A percentile compares a stretch with the other conserved stretches of the same genome.
phyloP scores from a whole-genome alignment of 2,888 invertebrate species.

The Apamea sordens region DNA sequence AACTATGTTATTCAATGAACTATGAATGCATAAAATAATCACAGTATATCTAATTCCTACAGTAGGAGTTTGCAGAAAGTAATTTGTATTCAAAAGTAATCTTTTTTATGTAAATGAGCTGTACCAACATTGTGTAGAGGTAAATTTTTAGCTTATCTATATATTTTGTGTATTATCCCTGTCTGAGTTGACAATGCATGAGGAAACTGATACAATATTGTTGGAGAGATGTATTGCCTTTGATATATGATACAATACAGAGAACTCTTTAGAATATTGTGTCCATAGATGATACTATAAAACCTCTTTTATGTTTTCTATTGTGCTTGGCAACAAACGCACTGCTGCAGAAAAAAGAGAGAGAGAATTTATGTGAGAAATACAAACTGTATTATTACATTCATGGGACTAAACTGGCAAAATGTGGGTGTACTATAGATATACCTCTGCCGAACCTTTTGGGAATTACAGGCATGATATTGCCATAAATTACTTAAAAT shows the following conservation, averaged over 20 bases:
- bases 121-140: slow-evolving; percentile 1
- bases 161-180: slow-evolving; percentile 32
- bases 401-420: background rate
- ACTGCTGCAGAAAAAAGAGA: background rate
- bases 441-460: background rate
- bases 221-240: slow-evolving; percentile 12
- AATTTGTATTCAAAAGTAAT: slow-evolving; percentile 14
- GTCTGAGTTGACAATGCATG: slow-evolving; percentile 32
- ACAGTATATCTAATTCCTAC: background rate
- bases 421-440: background rate
- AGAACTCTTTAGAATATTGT: slow-evolving; percentile 25
- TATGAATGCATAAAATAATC: background rate
- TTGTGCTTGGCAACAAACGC: slow-evolving; percentile 1
- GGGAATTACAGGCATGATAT: background rate
- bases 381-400: background rate
- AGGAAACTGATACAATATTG: slow-evolving; percentile 48
- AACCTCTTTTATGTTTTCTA: slow-evolving; percentile 19
- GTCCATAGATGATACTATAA: background rate
- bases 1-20: background rate
- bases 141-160: slow-evolving; percentile 26
- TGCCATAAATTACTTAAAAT: no score
- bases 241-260: slow-evolving; percentile 25
- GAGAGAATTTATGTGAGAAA: background rate
- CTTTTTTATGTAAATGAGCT: slow-evolving; percentile 31
- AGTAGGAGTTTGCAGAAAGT: background rate